A percentile compares a stretch with the other conserved stretches of the same genome.
These are phyloP conservation scores for Marronus borbonicus DNA, from an alignment of 2,888 invertebrate genomes.

Conservation along the genomic window DNA sequence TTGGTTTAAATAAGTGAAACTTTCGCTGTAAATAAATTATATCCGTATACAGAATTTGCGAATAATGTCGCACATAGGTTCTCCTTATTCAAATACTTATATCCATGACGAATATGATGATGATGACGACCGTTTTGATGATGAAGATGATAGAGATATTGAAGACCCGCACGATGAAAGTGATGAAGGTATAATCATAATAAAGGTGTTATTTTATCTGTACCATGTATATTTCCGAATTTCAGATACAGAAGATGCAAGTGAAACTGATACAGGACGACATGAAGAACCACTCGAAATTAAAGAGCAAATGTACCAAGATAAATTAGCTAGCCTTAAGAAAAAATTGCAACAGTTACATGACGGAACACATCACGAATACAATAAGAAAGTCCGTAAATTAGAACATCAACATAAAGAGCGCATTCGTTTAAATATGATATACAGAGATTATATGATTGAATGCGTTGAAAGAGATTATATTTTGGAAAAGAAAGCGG, in stretches of 20 bases:
- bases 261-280: conserved; percentile 93
- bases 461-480: conserved; percentile 93
- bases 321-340: conserved; percentile 90
- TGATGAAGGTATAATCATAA: conserved; percentile 72
- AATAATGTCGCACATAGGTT: conserved; percentile 78
- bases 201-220: background rate
- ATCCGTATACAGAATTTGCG: no score
- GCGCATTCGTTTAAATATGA: conserved; percentile 82
- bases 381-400: conserved; percentile 84
- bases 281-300: conserved; percentile 87
- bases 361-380: conserved; percentile 90
- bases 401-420: conserved; percentile 88
- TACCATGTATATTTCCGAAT: background rate
- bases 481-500: conserved; percentile 88
- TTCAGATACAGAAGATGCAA: conserved; percentile 95
- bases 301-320: conserved; percentile 93
- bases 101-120: conserved; percentile 81
- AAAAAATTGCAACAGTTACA: conserved; percentile 92
- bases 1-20: no score
- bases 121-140: conserved; percentile 82
- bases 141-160: conserved; percentile 79
- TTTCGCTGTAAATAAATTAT: no score
- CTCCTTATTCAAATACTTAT: conserved; percentile 77
- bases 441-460: conserved; percentile 85
- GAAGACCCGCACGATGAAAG: conserved; percentile 75